Percentiles rank a stretch among this genome's conserved stretches.
Evolutionary conservation across 2,113 vertebrate species (phyloP).

Genomic region (Tupaia tana): DNA sequence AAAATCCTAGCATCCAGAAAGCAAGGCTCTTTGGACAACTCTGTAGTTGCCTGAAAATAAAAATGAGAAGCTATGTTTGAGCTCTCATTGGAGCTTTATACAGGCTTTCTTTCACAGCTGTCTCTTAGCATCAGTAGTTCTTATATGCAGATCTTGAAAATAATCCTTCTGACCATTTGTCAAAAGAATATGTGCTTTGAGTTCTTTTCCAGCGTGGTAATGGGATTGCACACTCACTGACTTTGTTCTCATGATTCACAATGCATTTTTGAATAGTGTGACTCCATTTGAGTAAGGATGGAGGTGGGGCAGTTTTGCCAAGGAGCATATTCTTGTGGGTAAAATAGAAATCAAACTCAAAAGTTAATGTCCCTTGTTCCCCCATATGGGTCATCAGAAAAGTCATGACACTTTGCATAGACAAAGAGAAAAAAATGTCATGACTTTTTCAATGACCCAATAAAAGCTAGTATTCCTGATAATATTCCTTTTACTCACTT

Average conservation of each 20-base stretch:
- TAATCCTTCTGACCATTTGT: background rate
- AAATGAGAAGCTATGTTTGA: background rate
- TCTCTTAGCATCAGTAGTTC: background rate
- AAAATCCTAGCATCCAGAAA: background rate
- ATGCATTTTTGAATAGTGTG: background rate
- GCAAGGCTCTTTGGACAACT: background rate
- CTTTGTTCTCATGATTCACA: background rate
- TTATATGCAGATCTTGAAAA: background rate
- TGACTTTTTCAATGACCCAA: too few species aligned
- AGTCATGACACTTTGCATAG: too few species aligned
- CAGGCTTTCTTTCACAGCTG: background rate
- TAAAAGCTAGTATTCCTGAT: background rate
- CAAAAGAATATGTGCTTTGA: background rate
- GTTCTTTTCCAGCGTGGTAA: background rate
- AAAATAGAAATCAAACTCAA: background rate
- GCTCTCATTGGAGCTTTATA: background rate
- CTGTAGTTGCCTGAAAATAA: background rate
- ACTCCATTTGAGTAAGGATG: background rate
- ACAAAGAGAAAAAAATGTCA: too few species aligned
- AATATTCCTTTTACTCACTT: background rate
- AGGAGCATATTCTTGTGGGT: background rate
- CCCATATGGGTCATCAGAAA: too few species aligned
- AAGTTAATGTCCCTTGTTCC: background rate
- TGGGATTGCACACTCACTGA: background rate
- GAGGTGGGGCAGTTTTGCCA: background rate